phyloP scores from a whole-genome alignment of 2,888 invertebrate genomes.

The Diabrotica balteata region DNA sequence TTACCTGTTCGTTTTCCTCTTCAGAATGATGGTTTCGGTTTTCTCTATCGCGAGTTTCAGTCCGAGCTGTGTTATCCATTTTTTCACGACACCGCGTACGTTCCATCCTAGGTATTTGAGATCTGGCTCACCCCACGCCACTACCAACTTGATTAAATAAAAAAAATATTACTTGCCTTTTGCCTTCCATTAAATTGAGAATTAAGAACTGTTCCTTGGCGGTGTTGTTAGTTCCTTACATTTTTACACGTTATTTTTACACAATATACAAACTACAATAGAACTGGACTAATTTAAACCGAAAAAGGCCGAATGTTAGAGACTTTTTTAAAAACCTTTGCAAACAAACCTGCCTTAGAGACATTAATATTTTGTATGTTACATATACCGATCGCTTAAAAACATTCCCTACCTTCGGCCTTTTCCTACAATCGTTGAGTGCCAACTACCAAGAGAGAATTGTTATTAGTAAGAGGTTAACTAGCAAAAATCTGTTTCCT shows the following conservation, averaged over 20 bases:
- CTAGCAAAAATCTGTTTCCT: conserved; percentile 1
- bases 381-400: conserved; percentile 3
- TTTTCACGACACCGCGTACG: too few relatives aligned
- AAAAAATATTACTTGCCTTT: too few relatives aligned
- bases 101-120: too few relatives aligned
- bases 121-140: too few relatives aligned
- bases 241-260: conserved; percentile 30
- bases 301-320: conserved; percentile 23
- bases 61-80: too few relatives aligned
- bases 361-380: conserved; percentile 14
- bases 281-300: conserved; percentile 53
- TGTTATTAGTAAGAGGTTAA: conserved; percentile 25
- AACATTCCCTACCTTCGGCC: conserved; percentile 1
- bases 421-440: conserved; percentile 52
- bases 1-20: too few relatives aligned
- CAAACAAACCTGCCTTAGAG: conserved; percentile 12
- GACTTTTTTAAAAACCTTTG: conserved; percentile 1
- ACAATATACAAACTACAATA: conserved; percentile 35
- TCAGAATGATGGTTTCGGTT: too few relatives aligned
- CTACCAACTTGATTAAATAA: too few relatives aligned
- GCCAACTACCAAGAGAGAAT: conserved; percentile 58
- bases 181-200: too few relatives aligned
- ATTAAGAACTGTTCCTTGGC: too few relatives aligned
- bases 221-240: conserved; percentile 18
- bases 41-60: too few relatives aligned